Evolutionary conservation across 2,797 vertebrate species (phyloP).

Genomic region (Etheostoma nigrum): DNA sequence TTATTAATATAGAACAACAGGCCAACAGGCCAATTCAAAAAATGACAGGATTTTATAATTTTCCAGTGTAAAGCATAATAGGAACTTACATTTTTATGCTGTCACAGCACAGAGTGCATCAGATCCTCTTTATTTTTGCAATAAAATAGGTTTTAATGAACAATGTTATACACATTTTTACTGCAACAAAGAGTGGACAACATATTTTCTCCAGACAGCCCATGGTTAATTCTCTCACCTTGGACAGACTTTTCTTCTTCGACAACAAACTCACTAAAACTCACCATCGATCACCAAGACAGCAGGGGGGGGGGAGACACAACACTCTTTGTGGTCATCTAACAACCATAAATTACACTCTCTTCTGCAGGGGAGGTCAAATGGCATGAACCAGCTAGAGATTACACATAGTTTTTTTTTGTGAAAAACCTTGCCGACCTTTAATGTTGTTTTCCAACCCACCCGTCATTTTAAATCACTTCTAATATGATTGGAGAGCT

Average conservation of each 20-base stretch:
- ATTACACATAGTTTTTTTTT: constrained; percentile 29
- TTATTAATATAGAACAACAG: background rate
- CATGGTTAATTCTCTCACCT: constrained; percentile 1
- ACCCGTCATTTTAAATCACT: constrained; percentile 50
- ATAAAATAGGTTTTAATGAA: background rate
- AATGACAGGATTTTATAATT: too few species aligned
- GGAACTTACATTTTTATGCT: background rate
- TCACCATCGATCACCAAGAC: constrained; percentile 52
- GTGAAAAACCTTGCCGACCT: constrained; percentile 56
- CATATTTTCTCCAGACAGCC: background rate
- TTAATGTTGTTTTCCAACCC: constrained; percentile 62
- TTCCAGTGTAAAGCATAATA: background rate
- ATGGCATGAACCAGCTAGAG: constrained; percentile 47
- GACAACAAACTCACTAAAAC: constrained; percentile 57
- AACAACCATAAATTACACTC: constrained; percentile 62
- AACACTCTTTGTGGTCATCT: constrained; percentile 47
- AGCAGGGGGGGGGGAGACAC: background rate
- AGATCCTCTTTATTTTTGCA: background rate
- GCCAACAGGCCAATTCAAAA: too few species aligned
- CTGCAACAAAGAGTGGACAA: background rate
- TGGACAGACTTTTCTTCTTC: constrained; percentile 34
- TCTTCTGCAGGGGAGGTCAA: constrained; percentile 49
- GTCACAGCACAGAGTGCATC: background rate
- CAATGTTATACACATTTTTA: background rate
- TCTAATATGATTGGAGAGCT: constrained; percentile 12